Percentiles rank a stretch among this genome's conserved stretches.
phyloP scores from a whole-genome alignment of 2,888 invertebrate genomes.

The Merodon equestris region DNA sequence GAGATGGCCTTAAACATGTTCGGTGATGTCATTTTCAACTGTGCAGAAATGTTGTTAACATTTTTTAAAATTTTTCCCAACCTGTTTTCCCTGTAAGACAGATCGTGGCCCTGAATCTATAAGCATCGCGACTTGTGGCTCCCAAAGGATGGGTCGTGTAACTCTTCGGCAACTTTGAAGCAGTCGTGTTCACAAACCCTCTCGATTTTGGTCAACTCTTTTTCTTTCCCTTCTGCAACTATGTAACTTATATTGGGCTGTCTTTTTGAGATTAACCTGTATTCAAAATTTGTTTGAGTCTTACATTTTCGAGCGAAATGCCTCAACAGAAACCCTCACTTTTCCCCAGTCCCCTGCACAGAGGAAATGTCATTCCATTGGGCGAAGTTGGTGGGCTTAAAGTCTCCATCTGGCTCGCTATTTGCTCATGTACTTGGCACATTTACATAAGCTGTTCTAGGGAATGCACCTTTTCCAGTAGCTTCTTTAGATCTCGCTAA shows the following conservation, averaged over 20 bases:
- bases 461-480: slow-evolving; percentile 24
- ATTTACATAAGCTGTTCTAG: slow-evolving; percentile 21
- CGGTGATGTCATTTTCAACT: slow-evolving; percentile 70
- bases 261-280: background rate
- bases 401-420: slow-evolving; percentile 12
- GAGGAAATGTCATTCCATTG: slow-evolving; percentile 12
- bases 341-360: background rate
- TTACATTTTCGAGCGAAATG: slow-evolving; percentile 25
- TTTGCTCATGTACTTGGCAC: slow-evolving; percentile 32
- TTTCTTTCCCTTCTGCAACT: slow-evolving; percentile 20
- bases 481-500: slow-evolving; percentile 14
- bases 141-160: slow-evolving; percentile 8
- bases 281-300: slow-evolving; percentile 11
- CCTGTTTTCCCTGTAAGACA: slow-evolving; percentile 45
- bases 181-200: slow-evolving; percentile 32
- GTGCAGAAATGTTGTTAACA: slow-evolving; percentile 33
- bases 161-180: background rate
- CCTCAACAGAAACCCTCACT: slow-evolving; percentile 5
- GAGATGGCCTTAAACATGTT: slow-evolving; percentile 71
- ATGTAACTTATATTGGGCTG: slow-evolving; percentile 5
- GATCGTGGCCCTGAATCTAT: slow-evolving; percentile 54
- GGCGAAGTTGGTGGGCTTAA: slow-evolving; percentile 18
- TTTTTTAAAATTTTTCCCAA: slow-evolving; percentile 25
- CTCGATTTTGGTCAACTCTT: slow-evolving; percentile 6
- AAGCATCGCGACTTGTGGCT: slow-evolving; percentile 16